Evolutionary conservation across 2,888 invertebrate genomes (phyloP).

Genomic region (Plebejus anna): DNA sequence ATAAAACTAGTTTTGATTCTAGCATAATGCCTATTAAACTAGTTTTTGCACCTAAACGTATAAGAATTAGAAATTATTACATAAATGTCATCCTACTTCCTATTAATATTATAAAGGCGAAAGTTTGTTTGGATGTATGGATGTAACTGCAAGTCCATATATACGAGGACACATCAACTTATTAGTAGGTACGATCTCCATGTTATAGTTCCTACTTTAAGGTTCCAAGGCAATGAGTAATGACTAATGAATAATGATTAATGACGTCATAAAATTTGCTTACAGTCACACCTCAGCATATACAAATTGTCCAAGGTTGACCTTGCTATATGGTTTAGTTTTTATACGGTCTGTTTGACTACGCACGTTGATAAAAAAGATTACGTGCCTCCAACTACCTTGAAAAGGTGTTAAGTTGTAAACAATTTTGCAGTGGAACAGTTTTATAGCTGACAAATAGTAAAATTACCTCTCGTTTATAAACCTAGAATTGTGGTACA

Average conservation of each 20-base stretch:
- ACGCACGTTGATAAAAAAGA: not conserved
- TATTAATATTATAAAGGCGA: no score
- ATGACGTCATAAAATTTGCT: not conserved
- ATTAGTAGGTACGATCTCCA: not conserved
- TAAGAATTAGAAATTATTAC: no score
- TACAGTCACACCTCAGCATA: not conserved
- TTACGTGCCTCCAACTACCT: not conserved
- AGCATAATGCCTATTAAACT: no score
- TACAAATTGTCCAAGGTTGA: not conserved
- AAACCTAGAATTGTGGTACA: no score
- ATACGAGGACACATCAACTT: not conserved
- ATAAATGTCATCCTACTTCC: no score
- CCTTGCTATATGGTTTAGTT: slow-evolving; percentile 1
- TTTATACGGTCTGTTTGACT: slow-evolving; percentile 10
- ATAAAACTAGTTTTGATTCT: no score
- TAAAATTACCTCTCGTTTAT: no score
- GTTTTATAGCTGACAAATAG: no score
- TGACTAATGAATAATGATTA: not conserved
- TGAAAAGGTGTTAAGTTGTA: not conserved
- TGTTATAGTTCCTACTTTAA: not conserved
- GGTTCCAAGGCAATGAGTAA: not conserved
- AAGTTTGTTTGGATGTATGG: no score
- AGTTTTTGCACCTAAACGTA: no score
- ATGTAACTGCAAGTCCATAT: not conserved
- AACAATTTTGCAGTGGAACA: not conserved